phyloP scores from a whole-genome alignment of 2,113 vertebrate species.

The Ascaphus truei region DNA sequence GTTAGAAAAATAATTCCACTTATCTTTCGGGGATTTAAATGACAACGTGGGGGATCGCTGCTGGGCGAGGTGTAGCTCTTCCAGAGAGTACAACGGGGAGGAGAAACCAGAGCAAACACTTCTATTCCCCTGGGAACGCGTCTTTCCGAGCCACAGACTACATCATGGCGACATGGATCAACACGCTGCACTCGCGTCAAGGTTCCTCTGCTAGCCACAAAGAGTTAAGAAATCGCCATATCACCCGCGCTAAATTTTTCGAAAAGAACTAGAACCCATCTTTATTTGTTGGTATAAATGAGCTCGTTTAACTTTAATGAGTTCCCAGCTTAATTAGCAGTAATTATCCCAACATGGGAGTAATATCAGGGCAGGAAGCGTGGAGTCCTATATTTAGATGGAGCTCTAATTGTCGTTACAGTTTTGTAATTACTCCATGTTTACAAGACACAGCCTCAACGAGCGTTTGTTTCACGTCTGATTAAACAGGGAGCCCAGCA shows the following conservation, averaged over 20 bases:
- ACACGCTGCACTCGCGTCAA: not conserved
- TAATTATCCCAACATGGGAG: constrained; percentile 85
- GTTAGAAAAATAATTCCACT: too few relatives aligned
- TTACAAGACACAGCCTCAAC: constrained; percentile 69
- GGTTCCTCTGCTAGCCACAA: not conserved
- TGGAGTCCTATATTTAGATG: constrained; percentile 76
- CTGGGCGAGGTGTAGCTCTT: too few relatives aligned
- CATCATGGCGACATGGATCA: not conserved
- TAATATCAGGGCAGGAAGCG: constrained; percentile 79
- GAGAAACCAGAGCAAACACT: too few relatives aligned
- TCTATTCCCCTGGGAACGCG: not conserved
- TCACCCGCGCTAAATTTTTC: not conserved
- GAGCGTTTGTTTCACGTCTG: constrained; percentile 78
- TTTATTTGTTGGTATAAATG: constrained; percentile 75
- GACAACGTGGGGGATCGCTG: too few relatives aligned
- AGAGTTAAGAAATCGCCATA: not conserved
- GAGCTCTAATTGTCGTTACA: constrained; percentile 83
- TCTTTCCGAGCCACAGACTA: not conserved
- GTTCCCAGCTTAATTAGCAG: constrained; percentile 84
- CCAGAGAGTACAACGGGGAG: too few relatives aligned
- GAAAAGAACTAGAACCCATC: constrained; percentile 73
- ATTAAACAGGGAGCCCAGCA: constrained; percentile 74
- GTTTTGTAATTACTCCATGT: constrained; percentile 82
- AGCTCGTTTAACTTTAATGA: constrained; percentile 83
- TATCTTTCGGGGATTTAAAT: too few relatives aligned